Evolutionary conservation across 2,797 vertebrate genomes (phyloP), one percentile per base, ranked within the genome.

Genomic region (Sebastolobus altivelis): DNA sequence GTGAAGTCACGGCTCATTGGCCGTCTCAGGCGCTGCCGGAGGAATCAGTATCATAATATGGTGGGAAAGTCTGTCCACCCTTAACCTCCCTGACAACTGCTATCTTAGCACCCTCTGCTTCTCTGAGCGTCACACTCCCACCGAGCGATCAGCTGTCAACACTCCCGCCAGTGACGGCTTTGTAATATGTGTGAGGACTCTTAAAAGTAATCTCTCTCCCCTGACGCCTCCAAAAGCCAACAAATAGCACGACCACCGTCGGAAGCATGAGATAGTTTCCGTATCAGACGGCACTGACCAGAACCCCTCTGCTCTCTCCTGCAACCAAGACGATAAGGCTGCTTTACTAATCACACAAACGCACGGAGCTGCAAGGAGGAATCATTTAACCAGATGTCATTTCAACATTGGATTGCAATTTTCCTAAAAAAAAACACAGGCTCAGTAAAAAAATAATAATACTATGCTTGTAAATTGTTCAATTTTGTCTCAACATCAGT

Each of bases 1-100:
- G 78, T 70, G 75, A 7, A 68, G 71, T 75, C 56, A 54, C 5
- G 3, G 56, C 56, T 59, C 73, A 58, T 25, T 33, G 75, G 56
- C 5, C 5, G 4, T 79, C 43, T 73, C 52, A 38, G 54, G 60
- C 43, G 37, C 27, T 6, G 46, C 54, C 14, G 56, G n/a, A 38
- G 35, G 20, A 66, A 65, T 72, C 11, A 4, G 18, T 16, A 1
- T 20, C 33, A 74, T 82, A 70, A 71, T 22, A 49, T 38, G 46
- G 59, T 83, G 87, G 82, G 82, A 86, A 86, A 77, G 75, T 83
- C 75, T 63, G 59, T 78, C 80, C 83, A 75, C 49, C 65, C 11
- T 82, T 90, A 80, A 88, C 86, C 90, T 78, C 84, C 65, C 79
- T 82, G 90, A 92, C 88, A 91, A 84, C 84, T 74, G 84, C 85